Percentiles rank a stretch among this genome's conserved stretches.
These are phyloP conservation scores for Condylura cristata DNA, from an alignment of 2,113 vertebrate species.

Conservation along the genomic window DNA sequence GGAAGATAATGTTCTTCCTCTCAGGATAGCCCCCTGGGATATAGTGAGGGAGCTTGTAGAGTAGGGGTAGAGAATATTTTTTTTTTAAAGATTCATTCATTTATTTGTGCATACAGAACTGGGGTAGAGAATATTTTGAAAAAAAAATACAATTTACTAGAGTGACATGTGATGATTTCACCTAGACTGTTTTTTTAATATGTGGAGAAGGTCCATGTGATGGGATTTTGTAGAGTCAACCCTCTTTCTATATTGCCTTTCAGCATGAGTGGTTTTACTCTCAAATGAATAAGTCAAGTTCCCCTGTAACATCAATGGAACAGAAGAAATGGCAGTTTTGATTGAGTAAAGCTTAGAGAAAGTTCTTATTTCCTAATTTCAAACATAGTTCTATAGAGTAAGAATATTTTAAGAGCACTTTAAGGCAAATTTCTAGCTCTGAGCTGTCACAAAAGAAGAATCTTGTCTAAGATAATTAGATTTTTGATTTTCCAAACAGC, in stretches of 20 bases:
- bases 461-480: not conserved
- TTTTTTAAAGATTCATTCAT: too few species aligned
- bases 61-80: not conserved
- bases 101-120: too few species aligned
- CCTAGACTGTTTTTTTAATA: not conserved
- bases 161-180: not conserved
- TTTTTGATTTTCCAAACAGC: slow-evolving; percentile 23
- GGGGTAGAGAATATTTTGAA: not conserved
- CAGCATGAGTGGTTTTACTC: not conserved
- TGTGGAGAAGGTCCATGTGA: not conserved
- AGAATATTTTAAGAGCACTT: not conserved
- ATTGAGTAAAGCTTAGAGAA: slow-evolving; percentile 18
- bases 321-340: not conserved
- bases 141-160: not conserved
- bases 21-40: not conserved
- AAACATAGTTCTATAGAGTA: not conserved
- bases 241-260: not conserved
- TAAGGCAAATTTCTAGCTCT: not conserved
- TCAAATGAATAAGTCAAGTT: not conserved
- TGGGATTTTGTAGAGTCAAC: not conserved
- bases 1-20: not conserved
- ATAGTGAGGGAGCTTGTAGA: not conserved
- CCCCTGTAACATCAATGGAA: not conserved
- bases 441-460: not conserved
- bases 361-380: not conserved